Conservation (phyloP, 2,888 invertebrate species). For the Homarus gammarus region DNA sequence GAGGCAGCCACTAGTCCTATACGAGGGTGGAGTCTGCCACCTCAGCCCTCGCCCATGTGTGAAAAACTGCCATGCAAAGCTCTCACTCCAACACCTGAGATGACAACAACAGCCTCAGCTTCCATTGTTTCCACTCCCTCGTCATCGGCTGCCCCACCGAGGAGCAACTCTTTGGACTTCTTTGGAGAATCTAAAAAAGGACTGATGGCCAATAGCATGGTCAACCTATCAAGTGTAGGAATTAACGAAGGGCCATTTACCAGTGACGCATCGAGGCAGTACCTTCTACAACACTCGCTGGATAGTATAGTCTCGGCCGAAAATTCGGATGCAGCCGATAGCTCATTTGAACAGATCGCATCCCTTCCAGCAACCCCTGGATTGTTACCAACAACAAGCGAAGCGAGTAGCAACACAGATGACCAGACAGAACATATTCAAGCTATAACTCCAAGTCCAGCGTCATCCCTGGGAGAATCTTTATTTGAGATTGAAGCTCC, state of each 20-base stretch:
- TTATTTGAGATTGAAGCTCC: not conserved
- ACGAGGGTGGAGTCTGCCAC: constrained; percentile 55
- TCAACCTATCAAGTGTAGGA: constrained; percentile 72
- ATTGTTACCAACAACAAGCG: not conserved
- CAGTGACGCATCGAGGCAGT: constrained; percentile 55
- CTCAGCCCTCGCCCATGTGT: constrained; percentile 10
- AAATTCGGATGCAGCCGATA: constrained; percentile 29
- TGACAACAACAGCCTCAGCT: constrained; percentile 16
- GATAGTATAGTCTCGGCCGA: constrained; percentile 59
- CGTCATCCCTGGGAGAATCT: not conserved
- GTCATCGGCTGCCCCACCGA: constrained; percentile 20
- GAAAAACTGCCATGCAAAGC: constrained; percentile 16
- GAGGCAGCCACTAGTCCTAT: constrained; percentile 59
- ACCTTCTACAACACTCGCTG: constrained; percentile 55
- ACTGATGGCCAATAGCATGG: constrained; percentile 75
- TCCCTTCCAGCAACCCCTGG: constrained; percentile 1
- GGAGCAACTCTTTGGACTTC: constrained; percentile 65
- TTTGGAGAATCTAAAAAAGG: constrained; percentile 68
- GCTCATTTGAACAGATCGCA: constrained; percentile 15
- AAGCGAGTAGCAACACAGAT: not conserved
- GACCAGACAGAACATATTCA: constrained; percentile 42
- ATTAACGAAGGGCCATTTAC: constrained; percentile 71
- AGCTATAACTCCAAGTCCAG: constrained; percentile 5
- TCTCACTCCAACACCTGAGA: constrained; percentile 21
- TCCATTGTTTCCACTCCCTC: constrained; percentile 35